Base-by-base conservation (phyloP, 2,797 vertebrate species). In the Clarias pachynema region DNA sequence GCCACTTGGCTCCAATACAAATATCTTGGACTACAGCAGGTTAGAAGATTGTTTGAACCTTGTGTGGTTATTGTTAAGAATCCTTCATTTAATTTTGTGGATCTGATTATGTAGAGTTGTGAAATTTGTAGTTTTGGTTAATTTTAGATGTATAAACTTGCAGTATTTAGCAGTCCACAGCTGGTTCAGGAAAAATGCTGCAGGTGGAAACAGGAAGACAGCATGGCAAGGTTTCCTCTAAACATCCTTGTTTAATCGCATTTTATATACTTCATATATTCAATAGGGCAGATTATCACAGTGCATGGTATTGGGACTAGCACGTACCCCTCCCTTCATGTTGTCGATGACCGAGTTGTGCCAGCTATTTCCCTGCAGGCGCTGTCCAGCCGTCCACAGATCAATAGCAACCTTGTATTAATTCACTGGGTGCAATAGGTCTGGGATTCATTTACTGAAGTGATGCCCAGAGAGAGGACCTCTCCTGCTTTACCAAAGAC, bases 261-360 rank as follows among this genome's bases (percentile, higher is more conserved):
- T 31, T 40, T 53, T 34, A 60, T 60, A 56, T 74, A 68, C 15
- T 34, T 49, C 59, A 63, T 60, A 4, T 12, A 84, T 56, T 22
- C 24, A 87, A 93, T 90, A 91, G 89, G 93, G 85, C 63, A 70
- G 79, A 57, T 89, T 0, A 0, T 80, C 6, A 3, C 56, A 63
- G 87, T 89, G 88, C 83, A 92, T 10, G 87, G 60, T 85, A 90
- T 89, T 92, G 89, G 93, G 91, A 87, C 90, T 91, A 4, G 63
- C 74, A 83, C 85, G 90, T 92, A 86, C 83, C 91, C 87, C 89
- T 89, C 90, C 91, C 91, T 59, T 79, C 9, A 93, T 86, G 90
- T 90, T 94, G 93, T 88, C 92, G 92, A 95, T 94, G 93, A 94
- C 93, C 91, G 90, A 85, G 85, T 91, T 91, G 88, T 95, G 89